Evolutionary conservation across 2,113 vertebrate genomes (phyloP).

Genomic region (Pluvianellus socialis): DNA sequence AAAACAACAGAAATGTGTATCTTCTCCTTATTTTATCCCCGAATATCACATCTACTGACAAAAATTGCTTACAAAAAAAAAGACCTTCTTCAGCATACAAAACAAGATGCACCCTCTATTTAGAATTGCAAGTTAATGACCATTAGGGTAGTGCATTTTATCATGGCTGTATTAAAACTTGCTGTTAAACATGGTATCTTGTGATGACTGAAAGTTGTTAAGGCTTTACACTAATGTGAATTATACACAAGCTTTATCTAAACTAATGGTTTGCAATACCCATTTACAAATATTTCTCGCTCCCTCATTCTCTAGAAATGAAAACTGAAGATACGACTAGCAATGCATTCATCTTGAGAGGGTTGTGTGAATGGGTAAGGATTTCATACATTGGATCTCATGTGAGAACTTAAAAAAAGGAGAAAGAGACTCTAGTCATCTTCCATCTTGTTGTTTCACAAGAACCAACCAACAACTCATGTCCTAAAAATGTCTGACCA

Average conservation of each 20-base stretch:
- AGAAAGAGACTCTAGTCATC: not conserved
- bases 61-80: not conserved
- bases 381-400: not conserved
- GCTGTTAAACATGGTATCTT: not conserved
- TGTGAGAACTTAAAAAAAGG: not conserved
- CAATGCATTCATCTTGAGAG: not conserved
- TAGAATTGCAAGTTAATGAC: not conserved
- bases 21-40: not conserved
- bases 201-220: not conserved
- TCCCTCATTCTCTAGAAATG: not conserved
- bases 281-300: not conserved
- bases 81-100: not conserved
- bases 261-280: not conserved
- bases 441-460: accelerated
- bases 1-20: not conserved
- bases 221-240: not conserved
- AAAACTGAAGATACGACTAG: not conserved
- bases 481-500: not conserved
- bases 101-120: not conserved
- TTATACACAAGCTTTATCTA: not conserved
- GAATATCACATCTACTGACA: not conserved
- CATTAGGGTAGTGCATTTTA: not conserved
- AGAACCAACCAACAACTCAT: not conserved
- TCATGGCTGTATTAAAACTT: not conserved
- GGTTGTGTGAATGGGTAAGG: not conserved